Evolutionary conservation across 2,888 invertebrate species (phyloP).

Genomic region (Notodonta ziczac): DNA sequence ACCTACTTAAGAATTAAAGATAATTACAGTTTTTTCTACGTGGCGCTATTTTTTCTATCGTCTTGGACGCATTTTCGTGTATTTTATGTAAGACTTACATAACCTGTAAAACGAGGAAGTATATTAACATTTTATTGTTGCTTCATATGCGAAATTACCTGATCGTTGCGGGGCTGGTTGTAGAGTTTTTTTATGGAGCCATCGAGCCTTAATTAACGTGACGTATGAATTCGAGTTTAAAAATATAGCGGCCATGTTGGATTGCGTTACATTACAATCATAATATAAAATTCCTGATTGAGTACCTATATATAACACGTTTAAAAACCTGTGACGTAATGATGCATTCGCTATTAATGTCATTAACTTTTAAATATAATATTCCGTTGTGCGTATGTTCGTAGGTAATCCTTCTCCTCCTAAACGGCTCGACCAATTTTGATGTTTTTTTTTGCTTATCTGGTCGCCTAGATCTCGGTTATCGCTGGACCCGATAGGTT

Average conservation of each 20-base stretch:
- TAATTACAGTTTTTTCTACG: no score
- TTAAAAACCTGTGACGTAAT: constrained; percentile 1
- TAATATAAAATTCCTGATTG: no score
- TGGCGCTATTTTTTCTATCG: constrained; percentile 16
- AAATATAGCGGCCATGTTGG: not conserved
- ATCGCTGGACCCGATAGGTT: no score
- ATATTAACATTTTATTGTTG: constrained; percentile 31
- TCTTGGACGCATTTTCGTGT: constrained; percentile 20
- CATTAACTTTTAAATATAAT: no score
- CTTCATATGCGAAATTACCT: constrained; percentile 28
- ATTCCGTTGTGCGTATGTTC: no score
- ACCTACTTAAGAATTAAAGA: no score
- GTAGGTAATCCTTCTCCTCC: no score
- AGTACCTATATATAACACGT: not conserved
- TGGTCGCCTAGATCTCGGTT: no score
- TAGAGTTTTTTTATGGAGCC: constrained; percentile 11
- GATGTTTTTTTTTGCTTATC: no score
- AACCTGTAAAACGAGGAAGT: constrained; percentile 52
- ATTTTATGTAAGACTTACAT: constrained; percentile 50
- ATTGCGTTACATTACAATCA: not conserved
- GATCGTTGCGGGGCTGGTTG: constrained; percentile 24
- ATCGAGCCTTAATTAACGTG: not conserved
- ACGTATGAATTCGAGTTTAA: not conserved
- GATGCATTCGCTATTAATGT: not conserved
- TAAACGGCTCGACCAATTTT: no score